These are phyloP conservation scores for Abscondita cerata DNA, from an alignment of 2,888 invertebrate genomes.

Conservation along the genomic window DNA sequence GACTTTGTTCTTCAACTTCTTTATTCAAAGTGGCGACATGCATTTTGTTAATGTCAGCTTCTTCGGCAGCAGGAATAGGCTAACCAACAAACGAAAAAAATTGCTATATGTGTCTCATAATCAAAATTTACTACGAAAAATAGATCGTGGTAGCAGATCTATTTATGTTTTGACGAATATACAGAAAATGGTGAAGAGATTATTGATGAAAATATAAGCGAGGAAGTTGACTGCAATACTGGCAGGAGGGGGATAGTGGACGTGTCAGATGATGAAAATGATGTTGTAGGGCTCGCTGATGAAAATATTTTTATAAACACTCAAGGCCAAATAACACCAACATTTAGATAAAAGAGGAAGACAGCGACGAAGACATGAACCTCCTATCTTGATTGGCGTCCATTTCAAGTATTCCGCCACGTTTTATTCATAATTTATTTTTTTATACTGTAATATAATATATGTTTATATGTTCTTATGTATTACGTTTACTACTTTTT, in stretches of 20 bases:
- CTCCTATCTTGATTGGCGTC: neutral
- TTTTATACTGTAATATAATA: neutral
- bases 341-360: too few relatives aligned
- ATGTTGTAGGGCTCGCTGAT: too few relatives aligned
- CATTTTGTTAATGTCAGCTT: neutral
- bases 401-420: too few relatives aligned
- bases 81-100: too few relatives aligned
- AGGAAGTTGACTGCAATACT: neutral
- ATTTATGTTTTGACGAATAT: neutral
- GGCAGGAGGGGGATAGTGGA: neutral
- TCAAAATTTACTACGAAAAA: too few relatives aligned
- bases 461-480: neutral
- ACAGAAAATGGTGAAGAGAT: neutral
- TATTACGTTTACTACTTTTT: neutral
- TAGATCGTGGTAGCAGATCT: neutral
- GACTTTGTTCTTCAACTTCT: neutral
- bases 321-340: too few relatives aligned
- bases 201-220: neutral
- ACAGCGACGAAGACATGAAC: conserved; percentile 1
- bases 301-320: too few relatives aligned
- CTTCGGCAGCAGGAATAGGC: too few relatives aligned
- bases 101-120: too few relatives aligned
- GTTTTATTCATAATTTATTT: neutral
- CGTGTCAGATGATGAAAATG: too few relatives aligned
- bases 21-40: neutral